Conservation (phyloP, 2,113 vertebrate genomes). For the Mesitornis unicolor region DNA sequence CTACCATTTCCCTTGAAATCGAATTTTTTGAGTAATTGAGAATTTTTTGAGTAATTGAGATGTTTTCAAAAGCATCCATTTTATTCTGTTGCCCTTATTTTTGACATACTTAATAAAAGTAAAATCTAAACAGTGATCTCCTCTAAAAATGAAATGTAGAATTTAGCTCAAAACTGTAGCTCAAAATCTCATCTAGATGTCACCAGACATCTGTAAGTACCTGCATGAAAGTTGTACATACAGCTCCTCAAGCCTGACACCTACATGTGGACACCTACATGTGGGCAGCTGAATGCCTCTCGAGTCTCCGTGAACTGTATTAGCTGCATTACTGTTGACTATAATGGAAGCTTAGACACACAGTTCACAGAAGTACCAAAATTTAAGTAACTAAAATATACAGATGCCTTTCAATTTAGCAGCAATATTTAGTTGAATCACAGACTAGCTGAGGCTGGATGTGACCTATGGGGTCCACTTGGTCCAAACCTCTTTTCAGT, state of each 20-base stretch:
- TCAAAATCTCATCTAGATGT: neutral
- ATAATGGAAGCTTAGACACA: neutral
- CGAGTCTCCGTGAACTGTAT: fast-evolving
- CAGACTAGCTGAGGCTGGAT: neutral
- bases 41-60: neutral
- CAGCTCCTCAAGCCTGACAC: neutral
- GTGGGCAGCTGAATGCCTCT: neutral
- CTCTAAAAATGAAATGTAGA: neutral
- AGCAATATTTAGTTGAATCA: neutral
- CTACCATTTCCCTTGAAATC: neutral
- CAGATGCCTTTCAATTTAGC: neutral
- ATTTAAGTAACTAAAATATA: neutral
- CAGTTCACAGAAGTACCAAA: neutral
- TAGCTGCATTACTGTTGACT: neutral
- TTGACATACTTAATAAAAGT: fast-evolving
- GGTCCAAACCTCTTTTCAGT: neutral
- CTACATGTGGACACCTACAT: fast-evolving
- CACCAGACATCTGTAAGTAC: neutral
- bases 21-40: neutral
- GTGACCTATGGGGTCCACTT: fast-evolving
- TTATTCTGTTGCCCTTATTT: neutral
- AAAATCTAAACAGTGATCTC: neutral
- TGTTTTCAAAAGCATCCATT: fast-evolving
- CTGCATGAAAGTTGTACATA: neutral
- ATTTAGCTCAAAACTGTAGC: neutral